Base-by-base conservation (phyloP, 1,140 invertebrate species). In the Pseudoatta argentina region DNA sequence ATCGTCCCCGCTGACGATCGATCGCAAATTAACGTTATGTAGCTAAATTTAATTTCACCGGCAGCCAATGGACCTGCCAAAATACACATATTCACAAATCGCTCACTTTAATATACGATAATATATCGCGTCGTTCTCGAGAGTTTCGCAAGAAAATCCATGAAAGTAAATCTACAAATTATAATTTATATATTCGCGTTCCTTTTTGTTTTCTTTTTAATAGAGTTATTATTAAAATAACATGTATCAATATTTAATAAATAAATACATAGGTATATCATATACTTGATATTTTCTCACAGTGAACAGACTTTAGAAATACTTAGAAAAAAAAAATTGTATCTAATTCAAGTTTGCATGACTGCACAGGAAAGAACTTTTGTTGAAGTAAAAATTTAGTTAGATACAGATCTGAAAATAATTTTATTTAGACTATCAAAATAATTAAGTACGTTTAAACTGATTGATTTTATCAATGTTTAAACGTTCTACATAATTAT, bases 1-100 rank as follows among this genome's bases (percentile, higher is more conserved):
- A 81, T 51, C 79, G 39, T 73, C 39, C 14, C 53, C 79, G 79
- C 79, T 73, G 79, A 72, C 79, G 79, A 83, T 83, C 69, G 79
- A 83, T 83, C 79, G 75, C 63, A 59, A 85, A 85, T 77, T 85
- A 85, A 78, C 73, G 61, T 85, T 85, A 61, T 44, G 69, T 2
- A 53, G 59, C 48, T 67, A 66, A 78, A 85, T 78, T 75, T 66
- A 76, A 51, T 78, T 51, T 67, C 61, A 16, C 59, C 73, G 72
- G 48, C 61, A 51, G 39, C 67, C 76, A 77, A 67, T 67, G 44
- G 57, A 61, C 71, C 39, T 57, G 63, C 76, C 76, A 14, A 67
- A 79, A 66, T 81, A 39, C 76, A 51, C 59, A 59, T 44, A 82
- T 44, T 24, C 79, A 21, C 61, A 51, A 67, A 67, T 79, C 27